These are phyloP conservation scores for Dromiciops gliroides DNA, from an alignment of 2,113 vertebrate species.

Conservation along the genomic window DNA sequence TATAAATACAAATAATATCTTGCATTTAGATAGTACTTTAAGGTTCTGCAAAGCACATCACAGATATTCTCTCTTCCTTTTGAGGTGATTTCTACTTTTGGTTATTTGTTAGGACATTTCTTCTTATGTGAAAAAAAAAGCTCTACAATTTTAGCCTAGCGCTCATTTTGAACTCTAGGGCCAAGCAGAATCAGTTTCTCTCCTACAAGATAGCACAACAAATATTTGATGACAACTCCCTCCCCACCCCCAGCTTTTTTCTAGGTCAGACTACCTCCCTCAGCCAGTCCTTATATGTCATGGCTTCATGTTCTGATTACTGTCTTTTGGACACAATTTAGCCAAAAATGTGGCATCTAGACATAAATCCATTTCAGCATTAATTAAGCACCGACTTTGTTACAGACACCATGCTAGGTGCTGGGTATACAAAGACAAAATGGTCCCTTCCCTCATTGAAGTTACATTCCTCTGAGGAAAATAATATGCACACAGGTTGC, in stretches of 20 bases:
- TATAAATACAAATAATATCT: neutral
- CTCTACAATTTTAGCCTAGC: neutral
- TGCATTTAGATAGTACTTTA: neutral
- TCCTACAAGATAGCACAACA: neutral
- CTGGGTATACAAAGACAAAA: neutral
- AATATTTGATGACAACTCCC: neutral
- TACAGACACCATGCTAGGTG: neutral
- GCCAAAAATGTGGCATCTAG: neutral
- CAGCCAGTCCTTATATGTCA: neutral
- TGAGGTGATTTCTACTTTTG: neutral
- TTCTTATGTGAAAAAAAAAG: neutral
- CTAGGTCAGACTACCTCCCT: neutral
- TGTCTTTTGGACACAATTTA: neutral
- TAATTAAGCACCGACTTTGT: neutral
- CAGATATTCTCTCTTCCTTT: neutral
- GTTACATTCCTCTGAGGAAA: neutral
- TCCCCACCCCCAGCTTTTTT: neutral
- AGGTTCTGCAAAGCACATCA: neutral
- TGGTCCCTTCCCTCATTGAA: neutral
- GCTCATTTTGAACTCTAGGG: neutral
- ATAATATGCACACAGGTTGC: neutral
- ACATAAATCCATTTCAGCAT: neutral
- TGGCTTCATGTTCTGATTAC: neutral
- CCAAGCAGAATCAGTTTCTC: neutral
- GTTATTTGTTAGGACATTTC: neutral